Base-by-base conservation (phyloP, 2,888 invertebrate genomes). In the Altica lythri region DNA sequence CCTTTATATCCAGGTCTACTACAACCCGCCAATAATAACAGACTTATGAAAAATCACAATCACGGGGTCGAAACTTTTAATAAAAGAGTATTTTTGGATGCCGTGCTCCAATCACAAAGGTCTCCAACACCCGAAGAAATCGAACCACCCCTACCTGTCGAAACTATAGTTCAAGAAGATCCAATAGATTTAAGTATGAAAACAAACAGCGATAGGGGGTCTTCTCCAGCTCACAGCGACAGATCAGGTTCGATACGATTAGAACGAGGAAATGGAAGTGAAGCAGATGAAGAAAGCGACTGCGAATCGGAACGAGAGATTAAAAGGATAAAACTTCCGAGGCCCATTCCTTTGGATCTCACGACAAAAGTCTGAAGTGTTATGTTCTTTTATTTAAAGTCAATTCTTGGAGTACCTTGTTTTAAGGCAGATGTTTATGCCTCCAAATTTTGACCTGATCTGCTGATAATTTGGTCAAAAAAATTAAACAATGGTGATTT, bases 111-210 rank as follows among this genome's bases (percentile, higher is more conserved):
- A 67, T 86, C 86, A 18, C 89, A 89, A 72, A 78, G 85, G 55
- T 77, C 82, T 1, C 75, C 77, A 1, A 71, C 75, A 19, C 73
- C 74, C 10, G 61, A 67, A 46, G 60, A 62, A 35, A 54, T 55
- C 4, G 57, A 59, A n/a, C 48, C 61, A 8, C 68, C 70, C 6
- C 58, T 60, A 9, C 69, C 71, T 1, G 59, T 68, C 2, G 66
- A 60, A 2, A 69, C 74, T 0, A 79, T 78, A 0, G 73, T 79
- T 0, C 89, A 90, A 70, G 89, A 90, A 61, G 85, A 86, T 69
- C 91, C 91, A 1, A 90, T 91, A 73, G 91, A 91, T 71, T 75
- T 91, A 59, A 90, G 90, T 27, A 87, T 90, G 78, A 88, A 86
- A 68, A 81, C 85, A 0, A 81, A 81, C 14, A 86, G 86, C 34